Evolutionary conservation across 2,113 vertebrate species (phyloP).

Genomic region (Hystrix brachyura): DNA sequence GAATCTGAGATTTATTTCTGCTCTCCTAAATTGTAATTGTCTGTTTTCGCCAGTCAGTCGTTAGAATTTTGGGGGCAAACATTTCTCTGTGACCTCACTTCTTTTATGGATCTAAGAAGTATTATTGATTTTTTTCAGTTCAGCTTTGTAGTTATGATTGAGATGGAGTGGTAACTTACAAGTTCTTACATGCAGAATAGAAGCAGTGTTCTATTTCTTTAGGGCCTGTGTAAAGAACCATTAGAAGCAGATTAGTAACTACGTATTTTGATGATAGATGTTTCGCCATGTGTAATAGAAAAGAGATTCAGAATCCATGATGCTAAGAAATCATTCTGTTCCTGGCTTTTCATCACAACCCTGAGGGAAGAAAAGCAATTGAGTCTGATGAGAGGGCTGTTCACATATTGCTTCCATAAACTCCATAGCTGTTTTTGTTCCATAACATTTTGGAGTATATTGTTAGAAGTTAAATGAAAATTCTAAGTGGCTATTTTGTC

Average conservation of each 20-base stretch:
- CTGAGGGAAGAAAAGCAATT: conserved; percentile 36
- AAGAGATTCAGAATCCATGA: conserved; percentile 58
- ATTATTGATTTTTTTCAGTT: not conserved
- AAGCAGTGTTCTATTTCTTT: not conserved
- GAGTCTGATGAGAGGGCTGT: not conserved
- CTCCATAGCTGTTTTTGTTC: not conserved
- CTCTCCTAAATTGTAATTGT: not conserved
- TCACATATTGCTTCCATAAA: not conserved
- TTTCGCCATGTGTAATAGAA: conserved; percentile 52
- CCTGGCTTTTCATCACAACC: not conserved
- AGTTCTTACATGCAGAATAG: not conserved
- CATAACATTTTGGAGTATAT: conserved; percentile 18
- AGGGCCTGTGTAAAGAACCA: not conserved
- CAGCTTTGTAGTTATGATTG: not conserved
- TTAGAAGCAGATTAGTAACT: conserved; percentile 41
- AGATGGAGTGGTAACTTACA: not conserved
- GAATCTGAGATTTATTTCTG: not conserved
- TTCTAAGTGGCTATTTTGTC: not conserved
- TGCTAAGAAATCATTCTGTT: conserved; percentile 44
- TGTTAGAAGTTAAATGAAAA: not conserved
- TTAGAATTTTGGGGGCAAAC: not conserved
- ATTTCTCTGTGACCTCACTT: not conserved
- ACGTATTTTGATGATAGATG: conserved; percentile 63
- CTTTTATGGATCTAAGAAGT: not conserved
- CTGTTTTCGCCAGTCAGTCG: not conserved